Evolutionary conservation across 1,140 invertebrate genomes (phyloP).

Genomic region (Drosophila mayri): DNA sequence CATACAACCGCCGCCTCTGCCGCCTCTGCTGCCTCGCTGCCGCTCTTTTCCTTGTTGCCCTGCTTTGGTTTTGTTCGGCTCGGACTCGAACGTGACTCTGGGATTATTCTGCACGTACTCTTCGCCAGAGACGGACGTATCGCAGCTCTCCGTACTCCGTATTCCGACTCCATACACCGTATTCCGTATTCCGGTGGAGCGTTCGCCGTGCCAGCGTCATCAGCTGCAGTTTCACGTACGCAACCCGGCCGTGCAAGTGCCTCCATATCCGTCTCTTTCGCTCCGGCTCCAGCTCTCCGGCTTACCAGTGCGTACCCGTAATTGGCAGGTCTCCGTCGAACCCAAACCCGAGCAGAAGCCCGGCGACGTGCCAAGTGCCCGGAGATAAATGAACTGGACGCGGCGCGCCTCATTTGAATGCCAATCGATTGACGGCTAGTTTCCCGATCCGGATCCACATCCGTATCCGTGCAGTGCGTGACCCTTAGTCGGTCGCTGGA

Average conservation of each 20-base stretch:
- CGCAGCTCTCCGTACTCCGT: constrained; percentile 52
- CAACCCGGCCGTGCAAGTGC: constrained; percentile 67
- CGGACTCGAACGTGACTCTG: constrained; percentile 81
- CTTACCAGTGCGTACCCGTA: constrained; percentile 69
- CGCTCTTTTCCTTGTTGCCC: constrained; percentile 71
- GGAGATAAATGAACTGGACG: constrained; percentile 72
- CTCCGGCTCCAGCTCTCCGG: constrained; percentile 26
- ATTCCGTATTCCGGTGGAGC: constrained; percentile 41
- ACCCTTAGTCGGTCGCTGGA: constrained; percentile 46
- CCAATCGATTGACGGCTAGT: constrained; percentile 64
- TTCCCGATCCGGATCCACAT: constrained; percentile 47
- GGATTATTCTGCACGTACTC: constrained; percentile 84
- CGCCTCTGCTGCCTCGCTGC: constrained; percentile 30
- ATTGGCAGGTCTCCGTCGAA: constrained; percentile 69
- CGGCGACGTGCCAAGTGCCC: constrained; percentile 71
- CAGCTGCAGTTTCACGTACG: constrained; percentile 80
- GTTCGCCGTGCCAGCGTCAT: constrained; percentile 40
- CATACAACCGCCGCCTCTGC: neutral
- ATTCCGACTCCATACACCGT: constrained; percentile 22
- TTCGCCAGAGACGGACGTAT: constrained; percentile 84
- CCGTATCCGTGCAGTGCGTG: constrained; percentile 49
- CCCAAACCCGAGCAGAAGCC: constrained; percentile 21
- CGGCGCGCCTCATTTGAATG: constrained; percentile 78
- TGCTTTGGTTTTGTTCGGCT: constrained; percentile 84
- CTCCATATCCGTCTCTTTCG: constrained; percentile 28